These are phyloP conservation scores for Lophius americanus DNA, from an alignment of 2,797 vertebrate genomes.

Conservation along the genomic window DNA sequence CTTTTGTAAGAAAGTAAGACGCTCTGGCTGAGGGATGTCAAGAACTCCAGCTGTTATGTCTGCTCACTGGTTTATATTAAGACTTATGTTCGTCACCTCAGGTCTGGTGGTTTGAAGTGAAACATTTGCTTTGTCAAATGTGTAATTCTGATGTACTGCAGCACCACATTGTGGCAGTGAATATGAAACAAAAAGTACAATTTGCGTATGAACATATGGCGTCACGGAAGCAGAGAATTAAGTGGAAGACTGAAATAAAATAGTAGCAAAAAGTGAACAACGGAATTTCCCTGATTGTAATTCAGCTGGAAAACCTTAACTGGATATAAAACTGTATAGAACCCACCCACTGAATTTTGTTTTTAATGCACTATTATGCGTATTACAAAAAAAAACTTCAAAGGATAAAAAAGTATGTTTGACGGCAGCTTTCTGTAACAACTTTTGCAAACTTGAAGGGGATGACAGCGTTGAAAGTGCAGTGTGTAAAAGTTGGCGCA, in stretches of 20 bases:
- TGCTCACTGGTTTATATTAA: too few relatives aligned
- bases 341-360: too few relatives aligned
- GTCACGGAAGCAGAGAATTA: neutral
- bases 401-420: conserved; percentile 1
- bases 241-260: neutral
- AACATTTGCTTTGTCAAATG: too few relatives aligned
- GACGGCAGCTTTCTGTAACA: neutral
- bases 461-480: conserved; percentile 11
- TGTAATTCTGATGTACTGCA: too few relatives aligned
- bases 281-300: neutral
- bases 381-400: neutral
- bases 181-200: neutral
- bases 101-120: too few relatives aligned
- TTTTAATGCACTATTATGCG: neutral
- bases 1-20: too few relatives aligned
- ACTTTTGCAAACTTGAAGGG: neutral
- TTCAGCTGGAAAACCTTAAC: neutral
- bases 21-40: too few relatives aligned
- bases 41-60: too few relatives aligned
- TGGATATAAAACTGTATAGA: neutral
- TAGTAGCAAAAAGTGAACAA: conserved; percentile 2
- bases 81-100: too few relatives aligned
- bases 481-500: too few relatives aligned
- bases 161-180: neutral
- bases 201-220: neutral